phyloP scores from a whole-genome alignment of 2,113 vertebrate genomes.

The Toxostoma redivivum region DNA sequence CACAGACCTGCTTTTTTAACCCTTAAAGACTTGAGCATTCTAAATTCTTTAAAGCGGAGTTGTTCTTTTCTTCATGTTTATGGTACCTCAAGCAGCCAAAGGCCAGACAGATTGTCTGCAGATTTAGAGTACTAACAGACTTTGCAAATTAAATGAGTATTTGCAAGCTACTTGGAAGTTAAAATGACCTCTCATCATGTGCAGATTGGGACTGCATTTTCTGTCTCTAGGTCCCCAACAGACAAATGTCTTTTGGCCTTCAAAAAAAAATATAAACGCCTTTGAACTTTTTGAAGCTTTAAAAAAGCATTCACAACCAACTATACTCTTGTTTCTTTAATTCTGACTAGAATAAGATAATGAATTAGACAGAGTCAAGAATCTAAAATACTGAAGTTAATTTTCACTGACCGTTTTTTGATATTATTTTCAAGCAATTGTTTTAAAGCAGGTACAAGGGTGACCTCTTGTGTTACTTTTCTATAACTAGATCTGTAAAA shows the following conservation, averaged over 20 bases:
- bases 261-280: not conserved
- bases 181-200: not conserved
- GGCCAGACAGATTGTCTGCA: not conserved
- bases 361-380: not conserved
- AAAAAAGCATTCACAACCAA: not conserved
- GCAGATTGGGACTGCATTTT: not conserved
- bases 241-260: not conserved
- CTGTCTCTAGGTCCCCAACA: not conserved
- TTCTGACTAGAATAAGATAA: not conserved
- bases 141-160: not conserved
- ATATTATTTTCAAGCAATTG: not conserved
- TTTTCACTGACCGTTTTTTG: not conserved
- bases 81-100: not conserved
- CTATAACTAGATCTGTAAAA: not conserved
- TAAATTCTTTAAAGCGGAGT: not conserved
- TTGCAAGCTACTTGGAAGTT: not conserved
- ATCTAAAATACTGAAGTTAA: not conserved
- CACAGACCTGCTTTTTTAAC: not conserved
- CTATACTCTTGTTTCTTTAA: not conserved
- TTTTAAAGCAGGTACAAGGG: constrained; percentile 10
- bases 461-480: constrained; percentile 44
- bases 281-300: not conserved
- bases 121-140: not conserved
- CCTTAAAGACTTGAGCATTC: not conserved
- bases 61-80: not conserved